These are phyloP conservation scores for Triplophysa rosa DNA, from an alignment of 2,113 vertebrate species.

Conservation along the genomic window DNA sequence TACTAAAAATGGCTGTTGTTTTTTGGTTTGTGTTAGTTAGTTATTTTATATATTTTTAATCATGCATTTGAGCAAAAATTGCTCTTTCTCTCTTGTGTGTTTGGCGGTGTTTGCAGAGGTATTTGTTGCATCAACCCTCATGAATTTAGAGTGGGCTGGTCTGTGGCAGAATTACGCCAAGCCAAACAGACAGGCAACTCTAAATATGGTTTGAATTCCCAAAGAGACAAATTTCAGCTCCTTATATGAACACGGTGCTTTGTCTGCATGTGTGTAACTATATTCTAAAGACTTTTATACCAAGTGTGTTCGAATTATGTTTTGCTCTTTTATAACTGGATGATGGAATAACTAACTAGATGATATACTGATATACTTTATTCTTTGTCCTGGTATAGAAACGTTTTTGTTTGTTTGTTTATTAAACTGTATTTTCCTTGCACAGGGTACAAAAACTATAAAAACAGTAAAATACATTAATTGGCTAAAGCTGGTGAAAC, in stretches of 20 bases:
- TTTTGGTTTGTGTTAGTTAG: too few relatives aligned
- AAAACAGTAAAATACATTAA: too few relatives aligned
- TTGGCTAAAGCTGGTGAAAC: too few relatives aligned
- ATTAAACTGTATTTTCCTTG: background rate
- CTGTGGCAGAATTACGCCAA: conserved; percentile 62
- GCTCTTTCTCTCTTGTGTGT: background rate
- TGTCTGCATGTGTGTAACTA: conserved; percentile 51
- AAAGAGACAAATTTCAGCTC: conserved; percentile 71
- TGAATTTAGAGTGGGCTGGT: conserved; percentile 59
- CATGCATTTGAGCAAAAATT: background rate
- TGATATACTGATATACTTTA: background rate
- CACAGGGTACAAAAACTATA: too few relatives aligned
- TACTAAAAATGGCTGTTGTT: too few relatives aligned
- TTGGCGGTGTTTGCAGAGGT: background rate
- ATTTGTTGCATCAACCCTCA: background rate
- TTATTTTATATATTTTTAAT: too few relatives aligned
- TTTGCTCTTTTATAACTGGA: background rate
- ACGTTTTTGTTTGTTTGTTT: background rate
- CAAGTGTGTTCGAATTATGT: background rate
- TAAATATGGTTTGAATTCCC: conserved; percentile 81
- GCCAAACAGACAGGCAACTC: conserved; percentile 68
- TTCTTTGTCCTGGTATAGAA: background rate
- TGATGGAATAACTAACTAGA: conserved; percentile 7
- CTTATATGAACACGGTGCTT: conserved; percentile 75
- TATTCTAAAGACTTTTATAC: conserved; percentile 24